Evolutionary conservation across 2,113 vertebrate species (phyloP).

Genomic region (Brachyistius frenatus): DNA sequence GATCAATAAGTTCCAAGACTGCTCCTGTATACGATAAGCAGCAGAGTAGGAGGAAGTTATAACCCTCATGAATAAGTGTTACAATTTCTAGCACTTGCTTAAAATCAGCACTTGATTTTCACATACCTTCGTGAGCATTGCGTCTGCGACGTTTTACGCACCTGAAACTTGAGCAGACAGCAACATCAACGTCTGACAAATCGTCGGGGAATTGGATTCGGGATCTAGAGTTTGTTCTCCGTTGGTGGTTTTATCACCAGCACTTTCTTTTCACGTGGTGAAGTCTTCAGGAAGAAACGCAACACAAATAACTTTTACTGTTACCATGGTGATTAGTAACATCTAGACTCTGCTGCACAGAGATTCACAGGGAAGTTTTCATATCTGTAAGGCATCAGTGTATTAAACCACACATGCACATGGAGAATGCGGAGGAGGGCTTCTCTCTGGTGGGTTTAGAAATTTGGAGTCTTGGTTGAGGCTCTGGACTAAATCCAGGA

Average conservation of each 20-base stretch:
- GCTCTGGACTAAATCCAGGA: constrained; percentile 50
- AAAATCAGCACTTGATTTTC: no score
- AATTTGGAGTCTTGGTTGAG: constrained; percentile 21
- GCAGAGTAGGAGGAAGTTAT: no score
- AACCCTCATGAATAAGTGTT: no score
- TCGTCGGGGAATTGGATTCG: not conserved
- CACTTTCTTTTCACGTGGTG: not conserved
- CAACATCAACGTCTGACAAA: no score
- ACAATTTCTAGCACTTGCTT: no score
- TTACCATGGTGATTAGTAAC: constrained; percentile 20
- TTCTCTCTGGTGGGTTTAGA: constrained; percentile 34
- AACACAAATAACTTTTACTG: not conserved
- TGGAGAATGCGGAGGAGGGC: not conserved
- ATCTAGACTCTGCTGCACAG: not conserved
- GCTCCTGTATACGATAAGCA: no score
- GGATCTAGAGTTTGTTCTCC: not conserved
- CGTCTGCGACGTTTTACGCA: no score
- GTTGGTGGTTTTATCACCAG: not conserved
- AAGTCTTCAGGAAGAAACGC: not conserved
- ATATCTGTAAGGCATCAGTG: not conserved
- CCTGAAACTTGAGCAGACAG: no score
- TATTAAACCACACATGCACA: constrained; percentile 18
- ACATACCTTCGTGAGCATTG: no score
- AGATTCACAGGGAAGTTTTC: constrained; percentile 1
- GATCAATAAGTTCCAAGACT: no score